Evolutionary conservation across 2,888 invertebrate genomes (phyloP), one percentile per base, ranked within the genome.

Genomic region (Erpobdella octoculata): DNA sequence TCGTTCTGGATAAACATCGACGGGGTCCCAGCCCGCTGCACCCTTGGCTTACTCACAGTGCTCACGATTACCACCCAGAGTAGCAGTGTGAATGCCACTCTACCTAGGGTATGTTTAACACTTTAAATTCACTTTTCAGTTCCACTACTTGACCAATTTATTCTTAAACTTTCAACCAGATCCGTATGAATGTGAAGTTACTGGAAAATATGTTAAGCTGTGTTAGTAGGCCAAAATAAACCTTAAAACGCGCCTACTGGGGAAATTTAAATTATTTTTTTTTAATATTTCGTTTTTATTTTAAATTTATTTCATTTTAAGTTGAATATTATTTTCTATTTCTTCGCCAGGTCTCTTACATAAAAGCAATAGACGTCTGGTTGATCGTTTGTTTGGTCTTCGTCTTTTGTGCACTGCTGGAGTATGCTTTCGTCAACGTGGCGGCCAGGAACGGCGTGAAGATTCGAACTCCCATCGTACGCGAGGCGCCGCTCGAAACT

Each of bases 11-110:
- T 73, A 41, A 70, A 73, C 71, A 71, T 73, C 25, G 92, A 92
- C 83, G 92, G 92, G 5, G 91, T 92, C 77, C 92, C 92, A 0
- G 92, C 92, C 0, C 86, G 92, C 73, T 91, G 92, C 72, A 92
- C 92, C 0, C 84, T 92, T 21, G 92, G 92, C 64, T 91, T 93
- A 68, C 86, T 93, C 41, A 93, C 92, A 67, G 85, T 92, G 64
- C 83, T 79, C 15, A 90, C 79, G 31, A 79, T 79, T 76, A 92
- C 92, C 18, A 92, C 92, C 28, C 92, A 92, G 85, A 92, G 92
- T 83, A 92, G 92, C 0, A 92, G 92, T 80, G 92, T 92, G 0
- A 92, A 92, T 80, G 90, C 91, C 79, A 90, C 89, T 21, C 85
- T 93, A 76, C 93, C 92, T 0, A 92, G 69, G 69, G 69, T 69